phyloP scores from a whole-genome alignment of 1,140 invertebrate genomes.

The Heliconius melpomene region DNA sequence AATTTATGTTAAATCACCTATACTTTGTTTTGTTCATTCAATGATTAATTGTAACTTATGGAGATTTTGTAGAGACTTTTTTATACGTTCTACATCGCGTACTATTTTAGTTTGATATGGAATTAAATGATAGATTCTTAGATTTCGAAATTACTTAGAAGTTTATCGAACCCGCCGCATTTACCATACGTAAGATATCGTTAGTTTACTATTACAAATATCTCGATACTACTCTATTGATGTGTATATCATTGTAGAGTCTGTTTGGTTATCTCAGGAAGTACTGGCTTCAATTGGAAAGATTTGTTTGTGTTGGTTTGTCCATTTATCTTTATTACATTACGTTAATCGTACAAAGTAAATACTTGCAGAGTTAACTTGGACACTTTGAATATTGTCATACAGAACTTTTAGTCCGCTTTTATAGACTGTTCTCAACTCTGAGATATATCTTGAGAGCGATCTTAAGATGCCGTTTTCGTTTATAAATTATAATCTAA shows the following conservation, averaged over 20 bases:
- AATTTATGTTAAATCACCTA: conserved; percentile 29
- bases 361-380: too few relatives aligned
- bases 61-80: background rate
- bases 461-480: too few relatives aligned
- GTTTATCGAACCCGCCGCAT: conserved; percentile 30
- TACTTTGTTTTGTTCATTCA: conserved; percentile 6
- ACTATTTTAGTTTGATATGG: background rate
- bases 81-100: background rate
- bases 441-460: too few relatives aligned
- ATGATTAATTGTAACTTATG: conserved; percentile 1
- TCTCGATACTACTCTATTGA: background rate
- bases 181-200: conserved; percentile 22
- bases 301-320: too few relatives aligned
- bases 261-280: too few relatives aligned
- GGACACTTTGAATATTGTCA: too few relatives aligned
- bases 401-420: too few relatives aligned
- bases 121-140: background rate
- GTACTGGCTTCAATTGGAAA: too few relatives aligned
- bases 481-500: too few relatives aligned
- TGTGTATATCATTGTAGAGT: background rate
- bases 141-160: conserved; percentile 16
- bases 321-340: too few relatives aligned
- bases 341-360: too few relatives aligned
- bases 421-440: too few relatives aligned
- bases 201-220: conserved; percentile 19